These are phyloP conservation scores for Hipposideros armiger DNA, from an alignment of 2,113 vertebrate species.

Conservation along the genomic window DNA sequence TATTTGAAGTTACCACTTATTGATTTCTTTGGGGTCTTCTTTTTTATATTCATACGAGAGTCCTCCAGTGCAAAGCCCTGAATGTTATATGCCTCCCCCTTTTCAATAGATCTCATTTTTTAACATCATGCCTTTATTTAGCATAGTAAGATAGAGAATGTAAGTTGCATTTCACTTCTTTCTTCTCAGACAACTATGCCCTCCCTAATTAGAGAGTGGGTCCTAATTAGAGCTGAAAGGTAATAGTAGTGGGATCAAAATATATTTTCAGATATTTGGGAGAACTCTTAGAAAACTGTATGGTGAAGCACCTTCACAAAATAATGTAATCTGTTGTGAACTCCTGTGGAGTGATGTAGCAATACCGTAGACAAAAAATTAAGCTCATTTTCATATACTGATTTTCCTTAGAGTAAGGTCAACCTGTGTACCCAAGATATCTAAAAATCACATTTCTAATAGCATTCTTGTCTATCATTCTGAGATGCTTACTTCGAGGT, in stretches of 20 bases:
- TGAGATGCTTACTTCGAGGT: neutral
- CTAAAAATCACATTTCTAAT: neutral
- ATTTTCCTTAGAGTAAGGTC: neutral
- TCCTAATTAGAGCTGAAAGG: neutral
- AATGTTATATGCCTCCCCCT: neutral
- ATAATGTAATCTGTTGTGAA: neutral
- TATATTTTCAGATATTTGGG: slow-evolving; percentile 2
- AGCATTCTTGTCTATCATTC: neutral
- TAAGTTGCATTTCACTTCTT: neutral
- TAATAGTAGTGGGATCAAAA: neutral
- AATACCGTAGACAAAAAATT: neutral
- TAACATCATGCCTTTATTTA: neutral
- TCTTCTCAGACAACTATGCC: neutral
- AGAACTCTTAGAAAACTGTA: slow-evolving; percentile 7
- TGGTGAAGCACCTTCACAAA: slow-evolving; percentile 4
- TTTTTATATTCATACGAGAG: neutral
- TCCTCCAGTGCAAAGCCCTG: neutral
- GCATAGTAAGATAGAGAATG: neutral
- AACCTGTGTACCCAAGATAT: neutral
- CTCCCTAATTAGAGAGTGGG: neutral
- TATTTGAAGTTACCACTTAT: slow-evolving; percentile 61
- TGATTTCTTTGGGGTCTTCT: slow-evolving; percentile 19
- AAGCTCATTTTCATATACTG: neutral
- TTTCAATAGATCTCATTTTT: neutral
- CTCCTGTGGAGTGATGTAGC: neutral